Conservation (phyloP, 2,797 vertebrate genomes). For the Alfaro cultratus region DNA sequence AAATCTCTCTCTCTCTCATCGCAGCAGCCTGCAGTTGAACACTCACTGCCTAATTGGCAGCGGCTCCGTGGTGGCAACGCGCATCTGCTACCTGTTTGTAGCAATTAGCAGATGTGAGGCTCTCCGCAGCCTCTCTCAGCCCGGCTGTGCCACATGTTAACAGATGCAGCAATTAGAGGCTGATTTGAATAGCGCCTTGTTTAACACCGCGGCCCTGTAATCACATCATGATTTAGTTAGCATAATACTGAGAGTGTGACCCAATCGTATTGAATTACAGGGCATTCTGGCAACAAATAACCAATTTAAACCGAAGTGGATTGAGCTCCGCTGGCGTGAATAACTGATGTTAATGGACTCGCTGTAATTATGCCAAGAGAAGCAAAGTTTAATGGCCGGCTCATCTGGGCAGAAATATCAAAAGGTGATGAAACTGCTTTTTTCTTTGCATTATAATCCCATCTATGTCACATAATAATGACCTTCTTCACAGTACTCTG, state of each 20-base stretch:
- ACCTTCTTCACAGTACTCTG: no score
- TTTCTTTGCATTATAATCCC: background rate
- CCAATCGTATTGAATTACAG: constrained; percentile 50
- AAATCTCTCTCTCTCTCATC: constrained; percentile 44
- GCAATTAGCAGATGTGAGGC: constrained; percentile 85
- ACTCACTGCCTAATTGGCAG: constrained; percentile 77
- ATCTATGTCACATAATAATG: background rate
- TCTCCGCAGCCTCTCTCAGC: constrained; percentile 77
- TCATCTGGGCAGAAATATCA: constrained; percentile 17
- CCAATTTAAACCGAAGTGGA: constrained; percentile 43
- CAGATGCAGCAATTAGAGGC: constrained; percentile 90
- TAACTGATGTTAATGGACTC: constrained; percentile 28
- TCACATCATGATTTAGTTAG: constrained; percentile 83
- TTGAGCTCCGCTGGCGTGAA: constrained; percentile 32
- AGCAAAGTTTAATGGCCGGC: constrained; percentile 4
- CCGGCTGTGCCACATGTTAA: constrained; percentile 82
- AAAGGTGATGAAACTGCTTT: background rate
- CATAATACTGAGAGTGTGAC: constrained; percentile 53
- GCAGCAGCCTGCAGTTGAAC: constrained; percentile 61
- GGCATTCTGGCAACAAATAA: constrained; percentile 39
- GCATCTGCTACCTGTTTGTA: constrained; percentile 89
- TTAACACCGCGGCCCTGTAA: constrained; percentile 88
- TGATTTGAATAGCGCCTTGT: constrained; percentile 89
- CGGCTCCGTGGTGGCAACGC: constrained; percentile 65
- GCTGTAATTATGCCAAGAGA: constrained; percentile 12